A percentile compares a stretch with the other conserved stretches of the same genome.
These are phyloP conservation scores for Spodoptera picta DNA, from an alignment of 2,888 invertebrate species.

Conservation along the genomic window DNA sequence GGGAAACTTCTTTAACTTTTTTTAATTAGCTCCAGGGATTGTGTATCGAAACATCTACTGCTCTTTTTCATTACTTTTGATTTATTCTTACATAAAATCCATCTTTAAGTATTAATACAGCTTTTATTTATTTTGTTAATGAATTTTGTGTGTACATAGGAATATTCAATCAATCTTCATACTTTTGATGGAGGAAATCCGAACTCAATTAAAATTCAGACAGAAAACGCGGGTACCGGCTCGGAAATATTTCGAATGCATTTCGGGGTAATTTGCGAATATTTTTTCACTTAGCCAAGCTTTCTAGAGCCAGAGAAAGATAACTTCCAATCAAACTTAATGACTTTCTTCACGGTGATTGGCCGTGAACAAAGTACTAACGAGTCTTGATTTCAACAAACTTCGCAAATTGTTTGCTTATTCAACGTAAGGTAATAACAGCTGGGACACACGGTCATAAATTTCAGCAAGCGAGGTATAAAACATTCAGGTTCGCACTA, in stretches of 20 bases:
- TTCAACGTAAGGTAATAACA: slow-evolving; percentile 62
- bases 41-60: slow-evolving; percentile 34
- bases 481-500: slow-evolving; percentile 47
- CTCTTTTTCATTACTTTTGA: slow-evolving; percentile 35
- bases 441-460: slow-evolving; percentile 55
- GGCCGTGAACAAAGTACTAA: slow-evolving; percentile 68
- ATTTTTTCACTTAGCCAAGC: slow-evolving; percentile 45
- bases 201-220: slow-evolving; percentile 27
- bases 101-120: slow-evolving; percentile 36
- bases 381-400: slow-evolving; percentile 67
- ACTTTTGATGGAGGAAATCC: slow-evolving; percentile 14
- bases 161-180: slow-evolving; percentile 29
- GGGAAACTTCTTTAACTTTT: slow-evolving; percentile 45
- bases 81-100: slow-evolving; percentile 23
- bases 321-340: slow-evolving; percentile 65
- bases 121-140: slow-evolving; percentile 34
- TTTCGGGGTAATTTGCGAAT: slow-evolving; percentile 35
- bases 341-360: slow-evolving; percentile 69
- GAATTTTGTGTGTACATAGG: slow-evolving; percentile 16
- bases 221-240: slow-evolving; percentile 11
- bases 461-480: slow-evolving; percentile 47
- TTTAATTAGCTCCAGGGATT: slow-evolving; percentile 46
- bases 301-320: slow-evolving; percentile 40
- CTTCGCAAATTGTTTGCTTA: slow-evolving; percentile 68
- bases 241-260: slow-evolving; percentile 31